Percentiles rank a stretch among this genome's conserved stretches.
Evolutionary conservation across 2,113 vertebrate species (phyloP).

Genomic region (Gnathonemus echidnorhynchus): DNA sequence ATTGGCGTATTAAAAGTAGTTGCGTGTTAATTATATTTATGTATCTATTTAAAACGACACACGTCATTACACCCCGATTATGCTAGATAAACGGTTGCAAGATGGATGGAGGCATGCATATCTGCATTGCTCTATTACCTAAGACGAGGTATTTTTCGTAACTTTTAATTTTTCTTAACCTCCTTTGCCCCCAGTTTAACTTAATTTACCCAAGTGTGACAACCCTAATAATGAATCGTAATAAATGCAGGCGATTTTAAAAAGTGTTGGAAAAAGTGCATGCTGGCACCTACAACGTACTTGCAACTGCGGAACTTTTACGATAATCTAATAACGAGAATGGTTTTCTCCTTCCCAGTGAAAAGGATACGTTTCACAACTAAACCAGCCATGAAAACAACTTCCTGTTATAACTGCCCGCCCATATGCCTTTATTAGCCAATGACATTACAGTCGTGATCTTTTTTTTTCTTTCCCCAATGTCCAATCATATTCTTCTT

Average conservation of each 20-base stretch:
- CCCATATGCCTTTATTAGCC: not conserved
- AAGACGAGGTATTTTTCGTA: not conserved
- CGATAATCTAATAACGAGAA: not conserved
- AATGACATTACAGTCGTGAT: not conserved
- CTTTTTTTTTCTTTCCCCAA: not conserved
- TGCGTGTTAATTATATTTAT: not conserved
- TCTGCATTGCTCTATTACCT: not conserved
- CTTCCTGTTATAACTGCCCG: not conserved
- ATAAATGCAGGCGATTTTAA: not conserved
- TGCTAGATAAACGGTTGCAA: not conserved
- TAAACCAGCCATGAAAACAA: not conserved
- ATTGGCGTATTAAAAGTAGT: not conserved
- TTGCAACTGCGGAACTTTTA: not conserved
- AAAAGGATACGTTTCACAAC: not conserved
- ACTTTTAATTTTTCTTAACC: not conserved
- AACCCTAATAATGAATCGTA: not conserved
- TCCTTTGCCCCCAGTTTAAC: not conserved
- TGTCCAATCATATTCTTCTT: not conserved
- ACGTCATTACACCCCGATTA: not conserved
- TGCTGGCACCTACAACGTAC: not conserved
- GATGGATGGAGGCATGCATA: not conserved
- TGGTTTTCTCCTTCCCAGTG: not conserved
- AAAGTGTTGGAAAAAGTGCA: not conserved
- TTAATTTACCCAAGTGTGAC: not conserved
- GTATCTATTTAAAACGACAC: not conserved